These are phyloP conservation scores for Meles meles DNA, from an alignment of 2,113 vertebrate species.

Conservation along the genomic window DNA sequence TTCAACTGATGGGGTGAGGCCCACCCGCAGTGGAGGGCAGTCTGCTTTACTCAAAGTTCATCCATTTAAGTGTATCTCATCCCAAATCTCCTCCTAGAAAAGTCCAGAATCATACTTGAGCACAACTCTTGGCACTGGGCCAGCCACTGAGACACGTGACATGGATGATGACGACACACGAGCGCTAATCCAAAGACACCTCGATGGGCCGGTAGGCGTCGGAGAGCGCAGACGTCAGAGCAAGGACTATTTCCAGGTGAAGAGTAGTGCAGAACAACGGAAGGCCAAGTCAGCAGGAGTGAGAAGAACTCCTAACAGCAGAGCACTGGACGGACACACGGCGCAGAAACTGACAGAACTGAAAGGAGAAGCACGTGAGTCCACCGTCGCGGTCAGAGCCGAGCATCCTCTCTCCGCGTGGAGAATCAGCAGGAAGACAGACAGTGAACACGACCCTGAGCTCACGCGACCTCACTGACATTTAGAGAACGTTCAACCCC, in stretches of 20 bases:
- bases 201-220: not conserved
- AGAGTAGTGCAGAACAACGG: not conserved
- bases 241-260: not conserved
- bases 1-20: not conserved
- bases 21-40: not conserved
- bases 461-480: not conserved
- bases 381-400: no score
- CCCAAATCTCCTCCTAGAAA: not conserved
- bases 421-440: not conserved
- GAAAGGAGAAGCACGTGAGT: not conserved
- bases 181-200: not conserved
- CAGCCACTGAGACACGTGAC: not conserved
- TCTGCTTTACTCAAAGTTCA: not conserved
- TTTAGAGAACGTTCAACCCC: no score
- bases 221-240: not conserved
- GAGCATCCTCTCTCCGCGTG: not conserved
- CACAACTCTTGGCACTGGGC: not conserved
- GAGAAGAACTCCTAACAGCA: no score
- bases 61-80: not conserved
- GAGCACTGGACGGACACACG: not conserved
- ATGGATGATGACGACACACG: not conserved
- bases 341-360: not conserved
- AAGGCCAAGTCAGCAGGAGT: not conserved
- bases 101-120: not conserved
- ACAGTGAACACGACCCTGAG: not conserved